Conservation (phyloP, 2,113 vertebrate genomes). For the Oryzias woworae region DNA sequence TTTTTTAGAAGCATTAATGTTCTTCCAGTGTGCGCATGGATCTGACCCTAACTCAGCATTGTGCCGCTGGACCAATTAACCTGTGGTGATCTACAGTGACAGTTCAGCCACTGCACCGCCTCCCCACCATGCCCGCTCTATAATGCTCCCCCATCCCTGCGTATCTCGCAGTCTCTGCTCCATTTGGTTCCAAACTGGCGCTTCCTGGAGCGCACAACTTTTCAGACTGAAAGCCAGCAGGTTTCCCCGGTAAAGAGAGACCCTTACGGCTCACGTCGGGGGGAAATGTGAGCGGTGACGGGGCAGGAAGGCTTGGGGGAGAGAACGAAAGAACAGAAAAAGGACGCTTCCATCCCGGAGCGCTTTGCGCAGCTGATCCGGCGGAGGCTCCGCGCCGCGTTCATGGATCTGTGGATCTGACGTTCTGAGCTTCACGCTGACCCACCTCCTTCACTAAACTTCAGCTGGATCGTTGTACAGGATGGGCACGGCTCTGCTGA, state of each 20-base stretch:
- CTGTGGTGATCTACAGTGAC: conserved; percentile 34
- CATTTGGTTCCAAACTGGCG: conserved; percentile 23
- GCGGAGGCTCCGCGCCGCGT: conserved; percentile 3
- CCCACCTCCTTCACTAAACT: conserved; percentile 14
- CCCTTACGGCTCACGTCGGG: neutral
- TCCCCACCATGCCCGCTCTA: conserved; percentile 12
- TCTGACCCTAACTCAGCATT: neutral
- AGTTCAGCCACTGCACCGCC: conserved; percentile 3
- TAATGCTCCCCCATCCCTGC: conserved; percentile 16
- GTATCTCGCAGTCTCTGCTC: conserved; percentile 4
- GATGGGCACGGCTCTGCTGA: conserved; percentile 49
- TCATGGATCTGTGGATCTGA: conserved; percentile 21
- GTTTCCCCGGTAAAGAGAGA: neutral
- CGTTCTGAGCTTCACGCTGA: conserved; percentile 2
- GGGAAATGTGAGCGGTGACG: too few relatives aligned
- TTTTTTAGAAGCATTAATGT: too few relatives aligned
- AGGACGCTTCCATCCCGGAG: too few relatives aligned
- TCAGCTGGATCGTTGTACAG: conserved; percentile 29
- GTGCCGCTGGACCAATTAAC: conserved; percentile 5
- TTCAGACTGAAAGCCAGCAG: neutral
- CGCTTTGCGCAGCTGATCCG: neutral
- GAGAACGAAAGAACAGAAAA: too few relatives aligned
- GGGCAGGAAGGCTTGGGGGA: too few relatives aligned
- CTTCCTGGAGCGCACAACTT: conserved; percentile 44
- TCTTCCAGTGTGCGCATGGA: too few relatives aligned